These are phyloP conservation scores for Cabera pusaria DNA, from an alignment of 2,888 invertebrate species.

Conservation along the genomic window DNA sequence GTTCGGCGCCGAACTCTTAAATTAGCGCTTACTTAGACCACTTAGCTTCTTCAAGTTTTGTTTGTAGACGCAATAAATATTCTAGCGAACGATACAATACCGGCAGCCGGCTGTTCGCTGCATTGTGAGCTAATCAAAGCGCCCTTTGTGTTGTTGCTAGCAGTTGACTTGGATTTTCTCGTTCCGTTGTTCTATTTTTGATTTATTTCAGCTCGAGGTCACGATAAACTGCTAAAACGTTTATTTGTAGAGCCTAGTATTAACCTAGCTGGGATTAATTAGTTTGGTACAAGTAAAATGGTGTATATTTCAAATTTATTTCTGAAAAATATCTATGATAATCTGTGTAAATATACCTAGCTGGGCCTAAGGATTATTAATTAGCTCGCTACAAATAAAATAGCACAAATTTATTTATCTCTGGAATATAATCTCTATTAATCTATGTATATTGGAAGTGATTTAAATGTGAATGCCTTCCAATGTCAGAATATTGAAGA, in stretches of 20 bases:
- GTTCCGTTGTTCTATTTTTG: constrained; percentile 40
- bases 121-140: constrained; percentile 60
- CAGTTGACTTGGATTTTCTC: constrained; percentile 47
- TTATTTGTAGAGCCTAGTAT: constrained; percentile 5
- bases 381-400: neutral
- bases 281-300: too few species aligned
- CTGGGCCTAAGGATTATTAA: too few species aligned
- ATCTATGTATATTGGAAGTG: too few species aligned
- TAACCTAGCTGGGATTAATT: constrained; percentile 1
- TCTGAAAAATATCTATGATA: too few species aligned
- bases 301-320: too few species aligned
- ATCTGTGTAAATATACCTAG: too few species aligned
- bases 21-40: constrained; percentile 79
- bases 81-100: constrained; percentile 66
- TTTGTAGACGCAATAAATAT: constrained; percentile 77
- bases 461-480: too few species aligned
- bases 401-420: too few species aligned
- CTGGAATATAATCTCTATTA: too few species aligned
- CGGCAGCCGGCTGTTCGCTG: constrained; percentile 47
- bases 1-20: constrained; percentile 70
- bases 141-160: constrained; percentile 50
- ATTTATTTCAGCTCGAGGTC: constrained; percentile 23
- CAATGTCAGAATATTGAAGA: too few species aligned
- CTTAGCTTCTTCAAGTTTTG: constrained; percentile 79
- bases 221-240: constrained; percentile 5